Evolutionary conservation across 2,113 vertebrate species (phyloP), one percentile per base, ranked within the genome.

Genomic region (Holacanthus passer): DNA sequence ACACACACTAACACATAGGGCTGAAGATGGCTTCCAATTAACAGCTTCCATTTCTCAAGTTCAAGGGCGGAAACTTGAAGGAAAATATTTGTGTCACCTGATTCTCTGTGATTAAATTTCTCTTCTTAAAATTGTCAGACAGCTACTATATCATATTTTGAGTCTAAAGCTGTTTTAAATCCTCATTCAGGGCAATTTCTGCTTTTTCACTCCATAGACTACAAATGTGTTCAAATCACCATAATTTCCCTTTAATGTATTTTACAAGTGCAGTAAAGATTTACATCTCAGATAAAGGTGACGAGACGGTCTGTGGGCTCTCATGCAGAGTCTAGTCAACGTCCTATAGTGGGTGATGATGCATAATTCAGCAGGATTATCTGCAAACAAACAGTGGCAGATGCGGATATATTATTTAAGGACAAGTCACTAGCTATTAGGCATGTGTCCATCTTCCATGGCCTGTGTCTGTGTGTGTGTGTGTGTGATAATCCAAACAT

Each of bases 381-480:
- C 84, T 82, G 74, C 90, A 91, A 90, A 94, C 93, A 92, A 86
- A 82, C 89, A 90, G 88, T 88, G 92, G 91, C 92, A 94, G 92
- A 92, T 88, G 91, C 59, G 32, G 85, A 92, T 94, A 62, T 89
- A 93, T 94, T 94, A 93, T 94, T 94, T 93, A 94, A 93, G 84
- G 82, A 88, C 55, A 71, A 87, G 92, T 93, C 93, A 91, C 89
- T 85, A 79, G 72, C 81, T 87, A 88, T 94, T 91, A 93, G 64
- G 79, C 89, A 85, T 83, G 72, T 88, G 90, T 91, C 89, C 87
- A 70, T 93, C 89, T 87, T 83, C 77, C 66, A 52, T 62, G 53
- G 74, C 27, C 27, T 27, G 62, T 59, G 80, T 32, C 65, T 47
- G 56, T 43, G 77, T 65, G 73, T 64, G 73, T 48, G 82, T 53